Base-by-base conservation (phyloP, 2,888 invertebrate genomes). In the Leptopilina myrica region DNA sequence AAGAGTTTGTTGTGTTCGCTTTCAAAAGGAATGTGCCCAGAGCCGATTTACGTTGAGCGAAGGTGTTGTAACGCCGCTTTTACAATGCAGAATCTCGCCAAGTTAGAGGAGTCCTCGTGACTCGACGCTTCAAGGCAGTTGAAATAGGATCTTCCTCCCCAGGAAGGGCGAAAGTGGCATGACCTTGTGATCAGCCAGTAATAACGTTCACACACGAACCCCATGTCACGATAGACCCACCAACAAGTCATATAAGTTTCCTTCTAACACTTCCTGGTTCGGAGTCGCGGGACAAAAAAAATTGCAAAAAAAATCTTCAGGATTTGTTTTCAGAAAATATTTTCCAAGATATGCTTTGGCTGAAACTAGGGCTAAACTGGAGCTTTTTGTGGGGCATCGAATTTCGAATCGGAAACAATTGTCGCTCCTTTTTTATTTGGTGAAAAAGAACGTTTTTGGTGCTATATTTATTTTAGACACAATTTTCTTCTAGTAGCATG, bases 1-100 rank as follows among this genome's bases (percentile, higher is more conserved):
- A 81, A 33, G 8, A 87, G 84, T 88, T 86, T 85, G 73, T 73
- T 49, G 86, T 49, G 86, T 85, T 88, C 85, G 84, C 85, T 88
- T 86, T 87, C 85, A 80, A 84, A 49, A 86, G 87, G 84, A 88
- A 88, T 88, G 86, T 80, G 62, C 79, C 64, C 49, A 73, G 73
- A 73, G 73, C 73, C 73, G 56, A 73, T 73, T n/a, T 49, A 12
- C 73, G 53, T 33, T 56, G 73, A 56, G 73, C 56, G 73, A 73
- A 73, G 53, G 73, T 73, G 73, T 73, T 53, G 76, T 64, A 76
- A 46, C 15, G 75, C 40, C 49, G 75, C 53, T 9, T 26, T 76
- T 56, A 62, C 56, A 76, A 64, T 64, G 43, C 46, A 33, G 46
- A 64, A 62, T 76, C 33, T 12, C 49, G 49, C 49, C 49, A 49